Percentiles rank a stretch among this genome's conserved stretches.
Conservation (phyloP, 2,113 vertebrate species). For the Seriola rivoliana region DNA sequence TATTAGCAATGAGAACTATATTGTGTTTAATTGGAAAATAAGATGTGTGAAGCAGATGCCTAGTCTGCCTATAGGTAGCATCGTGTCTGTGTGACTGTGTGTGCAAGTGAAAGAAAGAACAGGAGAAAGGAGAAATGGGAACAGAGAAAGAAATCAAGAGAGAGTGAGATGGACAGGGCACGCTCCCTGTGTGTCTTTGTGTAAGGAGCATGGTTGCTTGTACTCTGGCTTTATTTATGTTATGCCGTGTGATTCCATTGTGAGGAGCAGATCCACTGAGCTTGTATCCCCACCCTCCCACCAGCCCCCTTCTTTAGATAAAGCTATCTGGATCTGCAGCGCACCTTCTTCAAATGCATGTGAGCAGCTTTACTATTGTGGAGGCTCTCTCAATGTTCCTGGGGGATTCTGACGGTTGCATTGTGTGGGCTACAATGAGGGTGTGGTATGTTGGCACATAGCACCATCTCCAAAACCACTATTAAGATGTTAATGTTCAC, state of each 20-base stretch:
- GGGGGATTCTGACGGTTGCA: slow-evolving; percentile 65
- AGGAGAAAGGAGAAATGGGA: slow-evolving; percentile 45
- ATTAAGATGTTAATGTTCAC: slow-evolving; percentile 65
- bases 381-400: slow-evolving; percentile 58
- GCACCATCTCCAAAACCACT: slow-evolving; percentile 53
- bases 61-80: slow-evolving; percentile 4
- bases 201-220: slow-evolving; percentile 57
- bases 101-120: slow-evolving; percentile 34
- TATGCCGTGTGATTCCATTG: slow-evolving; percentile 80
- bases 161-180: slow-evolving; percentile 54
- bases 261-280: slow-evolving; percentile 62
- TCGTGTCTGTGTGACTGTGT: slow-evolving; percentile 20
- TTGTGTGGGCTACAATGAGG: slow-evolving; percentile 73
- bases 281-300: slow-evolving; percentile 70
- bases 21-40: slow-evolving; percentile 15
- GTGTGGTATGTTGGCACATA: slow-evolving; percentile 56
- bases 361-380: slow-evolving; percentile 68
- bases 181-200: slow-evolving; percentile 63
- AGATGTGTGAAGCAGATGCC: not conserved
- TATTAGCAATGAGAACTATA: slow-evolving; percentile 5
- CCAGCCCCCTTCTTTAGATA: slow-evolving; percentile 66
- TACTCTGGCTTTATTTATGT: slow-evolving; percentile 74
- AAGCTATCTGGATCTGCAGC: slow-evolving; percentile 74
- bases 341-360: slow-evolving; percentile 61
- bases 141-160: slow-evolving; percentile 55